Evolutionary conservation across 2,888 invertebrate genomes (phyloP).

Genomic region (Ophioninae sp.): DNA sequence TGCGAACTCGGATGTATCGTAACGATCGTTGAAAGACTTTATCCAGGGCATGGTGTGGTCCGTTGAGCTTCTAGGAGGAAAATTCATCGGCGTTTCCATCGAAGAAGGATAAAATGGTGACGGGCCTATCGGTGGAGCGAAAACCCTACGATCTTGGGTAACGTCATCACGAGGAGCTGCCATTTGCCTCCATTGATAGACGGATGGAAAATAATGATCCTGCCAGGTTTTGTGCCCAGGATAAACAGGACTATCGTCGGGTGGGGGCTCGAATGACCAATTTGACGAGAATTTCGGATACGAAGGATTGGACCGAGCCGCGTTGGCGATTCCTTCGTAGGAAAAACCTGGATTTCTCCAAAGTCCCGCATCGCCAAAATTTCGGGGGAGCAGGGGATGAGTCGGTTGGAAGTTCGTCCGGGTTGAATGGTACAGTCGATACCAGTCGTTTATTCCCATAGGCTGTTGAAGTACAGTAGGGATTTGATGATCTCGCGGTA

Average conservation of each 20-base stretch:
- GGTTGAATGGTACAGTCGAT: slow-evolving; percentile 9
- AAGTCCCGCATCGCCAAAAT: slow-evolving; percentile 27
- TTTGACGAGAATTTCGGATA: slow-evolving; percentile 34
- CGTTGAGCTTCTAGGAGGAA: slow-evolving; percentile 26
- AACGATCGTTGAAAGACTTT: slow-evolving; percentile 32
- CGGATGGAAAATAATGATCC: slow-evolving; percentile 21
- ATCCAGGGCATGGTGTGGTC: slow-evolving; percentile 29
- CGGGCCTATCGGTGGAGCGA: slow-evolving; percentile 7
- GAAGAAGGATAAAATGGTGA: neutral
- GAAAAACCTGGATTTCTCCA: slow-evolving; percentile 32
- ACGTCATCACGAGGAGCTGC: slow-evolving; percentile 16
- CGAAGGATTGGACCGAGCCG: slow-evolving; percentile 30
- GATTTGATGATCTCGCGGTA: neutral
- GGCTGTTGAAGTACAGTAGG: neutral
- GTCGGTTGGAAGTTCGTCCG: neutral
- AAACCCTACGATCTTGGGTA: neutral
- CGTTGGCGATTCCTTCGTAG: slow-evolving; percentile 42
- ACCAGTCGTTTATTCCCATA: slow-evolving; percentile 21
- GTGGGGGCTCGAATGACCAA: slow-evolving; percentile 44
- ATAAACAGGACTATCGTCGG: neutral
- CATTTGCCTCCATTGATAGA: slow-evolving; percentile 43
- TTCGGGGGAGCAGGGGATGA: slow-evolving; percentile 1
- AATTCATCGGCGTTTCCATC: slow-evolving; percentile 1
- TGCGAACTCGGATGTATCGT: slow-evolving; percentile 26
- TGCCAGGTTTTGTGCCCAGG: slow-evolving; percentile 11